A percentile compares a stretch with the other conserved stretches of the same genome.
Evolutionary conservation across 2,888 invertebrate species (phyloP).

Genomic region (Flexamia atlantica): DNA sequence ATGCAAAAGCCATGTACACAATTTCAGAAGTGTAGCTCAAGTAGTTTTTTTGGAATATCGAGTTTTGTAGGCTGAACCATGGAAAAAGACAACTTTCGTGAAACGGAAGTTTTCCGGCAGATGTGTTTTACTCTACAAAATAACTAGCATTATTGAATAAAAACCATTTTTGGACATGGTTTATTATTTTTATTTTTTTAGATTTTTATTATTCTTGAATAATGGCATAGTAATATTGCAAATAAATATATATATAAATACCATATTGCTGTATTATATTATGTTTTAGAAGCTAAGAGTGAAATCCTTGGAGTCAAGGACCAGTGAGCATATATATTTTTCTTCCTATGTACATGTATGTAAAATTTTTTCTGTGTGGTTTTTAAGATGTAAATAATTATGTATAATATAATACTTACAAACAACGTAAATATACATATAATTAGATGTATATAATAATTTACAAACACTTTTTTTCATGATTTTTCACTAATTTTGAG

Average conservation of each 20-base stretch:
- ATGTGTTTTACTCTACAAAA: conserved; percentile 3
- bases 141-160: background rate
- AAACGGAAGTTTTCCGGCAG: background rate
- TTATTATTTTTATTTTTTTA: background rate
- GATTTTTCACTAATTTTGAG: too few species aligned
- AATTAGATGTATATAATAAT: too few species aligned
- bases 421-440: too few species aligned
- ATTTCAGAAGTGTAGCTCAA: conserved; percentile 1
- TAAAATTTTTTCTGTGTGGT: too few species aligned
- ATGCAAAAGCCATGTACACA: background rate
- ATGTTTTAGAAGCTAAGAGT: background rate
- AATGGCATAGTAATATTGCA: background rate
- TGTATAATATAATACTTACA: too few species aligned
- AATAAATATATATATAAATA: conserved; percentile 1
- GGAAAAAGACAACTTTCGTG: background rate
- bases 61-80: background rate
- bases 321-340: background rate
- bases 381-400: too few species aligned
- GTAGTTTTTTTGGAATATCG: background rate
- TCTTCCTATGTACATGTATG: too few species aligned
- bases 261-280: background rate
- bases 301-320: background rate
- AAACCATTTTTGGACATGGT: background rate
- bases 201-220: background rate
- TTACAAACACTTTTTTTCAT: too few species aligned